Base-by-base conservation (phyloP, 2,888 invertebrate species). In the Drosophila flavopinicola region DNA sequence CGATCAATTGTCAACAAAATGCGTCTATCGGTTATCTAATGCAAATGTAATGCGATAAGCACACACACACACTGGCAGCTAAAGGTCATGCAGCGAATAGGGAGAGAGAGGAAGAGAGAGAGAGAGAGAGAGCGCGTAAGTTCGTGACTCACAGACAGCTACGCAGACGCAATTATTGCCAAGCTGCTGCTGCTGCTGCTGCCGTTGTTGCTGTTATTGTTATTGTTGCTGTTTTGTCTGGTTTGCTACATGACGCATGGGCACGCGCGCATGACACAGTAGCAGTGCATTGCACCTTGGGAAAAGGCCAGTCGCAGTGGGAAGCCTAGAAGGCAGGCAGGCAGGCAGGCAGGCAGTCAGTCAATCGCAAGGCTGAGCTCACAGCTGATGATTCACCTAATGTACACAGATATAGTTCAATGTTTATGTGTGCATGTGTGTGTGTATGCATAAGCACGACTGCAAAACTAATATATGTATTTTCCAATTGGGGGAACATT, bases 131-230 rank as follows among this genome's bases (percentile, higher is more conserved):
- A 27, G 39, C 33, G 38, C 51, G 66, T 49, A 35, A n/a, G 32
- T 48, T 42, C 41, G 60, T 74, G 73, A 73, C 44, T 74, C 75
- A 73, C 49, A 33, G 32, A 44, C 44, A 49, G 65, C 53, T 74
- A 54, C 74, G 73, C 73, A 73, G 74, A 66, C 74, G 73, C 73
- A 69, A 38, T 58, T 57, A 73, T 66, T 69, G 56, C 35, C 51
- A 39, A 51, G 38, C 27, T 42, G n/a, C n/a, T n/a, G n/a, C n/a
- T n/a, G n/a, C n/a, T n/a, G n/a, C n/a, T 41, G 10, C 20, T 54
- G 49, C 30, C 47, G 39, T 24, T 48, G 47, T 4, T 24, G 13
- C 20, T 66, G n/a, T 24, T 51, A 27, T 6, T 29, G 32, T 48
- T 42, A 30, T 35, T 47, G 41, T 23, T 45, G 29, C 23, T 44